phyloP scores from a whole-genome alignment of 2,797 vertebrate species.

The Silurus lanzhouensis region DNA sequence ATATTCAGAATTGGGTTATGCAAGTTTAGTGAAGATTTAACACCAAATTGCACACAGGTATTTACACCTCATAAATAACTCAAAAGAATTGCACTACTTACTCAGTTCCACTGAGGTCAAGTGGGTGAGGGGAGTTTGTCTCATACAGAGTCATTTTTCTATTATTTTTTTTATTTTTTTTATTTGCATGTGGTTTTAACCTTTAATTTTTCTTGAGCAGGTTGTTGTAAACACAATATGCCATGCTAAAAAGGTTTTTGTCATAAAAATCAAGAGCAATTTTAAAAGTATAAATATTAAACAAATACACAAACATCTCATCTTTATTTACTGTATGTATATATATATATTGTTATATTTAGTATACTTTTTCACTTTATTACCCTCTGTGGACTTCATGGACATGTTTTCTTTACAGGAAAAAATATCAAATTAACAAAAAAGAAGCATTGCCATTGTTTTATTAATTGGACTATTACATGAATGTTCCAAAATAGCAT shows the following conservation, averaged over 20 bases:
- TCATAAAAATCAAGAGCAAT: neutral
- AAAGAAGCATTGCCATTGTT: neutral
- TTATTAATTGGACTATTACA: neutral
- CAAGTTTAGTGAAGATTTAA: neutral
- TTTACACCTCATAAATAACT: neutral
- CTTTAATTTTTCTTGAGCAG: neutral
- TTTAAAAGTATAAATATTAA: neutral
- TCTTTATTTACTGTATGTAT: no score
- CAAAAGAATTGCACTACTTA: neutral
- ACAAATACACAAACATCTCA: no score
- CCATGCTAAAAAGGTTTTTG: neutral
- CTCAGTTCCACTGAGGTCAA: neutral
- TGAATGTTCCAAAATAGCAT: neutral
- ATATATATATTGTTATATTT: no score
- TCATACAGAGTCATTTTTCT: neutral
- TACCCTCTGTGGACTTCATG: no score
- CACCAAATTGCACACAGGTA: neutral
- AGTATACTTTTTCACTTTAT: no score
- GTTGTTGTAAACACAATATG: neutral
- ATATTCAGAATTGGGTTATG: neutral
- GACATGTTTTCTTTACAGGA: neutral
- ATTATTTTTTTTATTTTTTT: neutral
- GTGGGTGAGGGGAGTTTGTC: no score
- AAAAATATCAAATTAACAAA: no score
- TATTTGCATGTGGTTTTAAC: neutral